Percentiles rank a stretch among this genome's conserved stretches.
phyloP scores from a whole-genome alignment of 2,888 invertebrate species.

The Caenorhabditis sp. region DNA sequence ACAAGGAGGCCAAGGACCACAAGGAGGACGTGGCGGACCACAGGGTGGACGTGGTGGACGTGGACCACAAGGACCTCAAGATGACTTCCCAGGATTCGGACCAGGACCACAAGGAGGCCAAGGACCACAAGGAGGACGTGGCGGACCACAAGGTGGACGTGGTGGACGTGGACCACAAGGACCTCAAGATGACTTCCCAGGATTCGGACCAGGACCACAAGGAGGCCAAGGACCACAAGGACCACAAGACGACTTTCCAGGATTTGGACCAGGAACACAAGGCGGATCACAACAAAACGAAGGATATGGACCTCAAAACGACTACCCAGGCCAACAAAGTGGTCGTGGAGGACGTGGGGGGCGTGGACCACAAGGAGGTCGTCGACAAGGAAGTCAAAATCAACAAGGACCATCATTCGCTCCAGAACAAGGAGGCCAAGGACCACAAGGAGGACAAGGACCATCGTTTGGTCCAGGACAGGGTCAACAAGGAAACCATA shows the following conservation, averaged over 20 bases:
- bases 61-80: slow-evolving; percentile 12
- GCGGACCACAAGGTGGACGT: slow-evolving; percentile 11
- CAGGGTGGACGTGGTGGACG: slow-evolving; percentile 4
- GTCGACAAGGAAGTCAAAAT: not conserved
- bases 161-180: not conserved
- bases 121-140: slow-evolving; percentile 9
- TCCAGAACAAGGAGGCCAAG: too few relatives aligned
- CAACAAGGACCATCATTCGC: not conserved
- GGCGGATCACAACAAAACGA: not conserved
- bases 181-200: not conserved
- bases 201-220: not conserved
- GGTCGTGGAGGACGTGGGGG: not conserved
- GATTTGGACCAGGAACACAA: not conserved
- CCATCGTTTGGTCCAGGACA: too few relatives aligned
- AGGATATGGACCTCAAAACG: not conserved
- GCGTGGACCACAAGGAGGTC: not conserved
- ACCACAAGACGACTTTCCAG: not conserved
- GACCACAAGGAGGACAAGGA: not conserved
- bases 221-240: not conserved
- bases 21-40: not conserved
- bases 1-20: slow-evolving; percentile 9
- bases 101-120: slow-evolving; percentile 6
- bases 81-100: too few relatives aligned
- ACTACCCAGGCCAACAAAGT: slow-evolving; percentile 1
- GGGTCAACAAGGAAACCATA: not conserved